phyloP scores from a whole-genome alignment of 2,888 invertebrate genomes.

The Mechanitis mazaeus region DNA sequence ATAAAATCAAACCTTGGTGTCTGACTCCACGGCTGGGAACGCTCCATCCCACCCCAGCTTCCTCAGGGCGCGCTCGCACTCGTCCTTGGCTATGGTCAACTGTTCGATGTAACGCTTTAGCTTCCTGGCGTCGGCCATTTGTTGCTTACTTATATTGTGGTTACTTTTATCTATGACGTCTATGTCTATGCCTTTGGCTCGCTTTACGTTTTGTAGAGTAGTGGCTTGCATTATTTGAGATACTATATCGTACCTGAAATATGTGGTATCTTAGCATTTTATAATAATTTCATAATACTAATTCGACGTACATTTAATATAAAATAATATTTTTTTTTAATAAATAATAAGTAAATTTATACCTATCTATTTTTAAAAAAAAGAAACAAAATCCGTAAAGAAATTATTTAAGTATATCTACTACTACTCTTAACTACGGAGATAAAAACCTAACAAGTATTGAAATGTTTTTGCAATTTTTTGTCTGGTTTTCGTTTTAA shows the following conservation, averaged over 20 bases:
- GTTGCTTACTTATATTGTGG: conserved; percentile 83
- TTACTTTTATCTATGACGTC: conserved; percentile 75
- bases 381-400: no score
- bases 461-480: no score
- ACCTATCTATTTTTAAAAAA: no score
- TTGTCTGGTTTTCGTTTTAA: no score
- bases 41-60: conserved; percentile 87
- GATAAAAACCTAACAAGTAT: no score
- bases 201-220: conserved; percentile 91
- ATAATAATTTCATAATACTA: no score
- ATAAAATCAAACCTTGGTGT: conserved; percentile 53
- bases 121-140: conserved; percentile 87
- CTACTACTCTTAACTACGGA: no score
- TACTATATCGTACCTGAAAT: conserved; percentile 86
- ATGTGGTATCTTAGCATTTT: conserved; percentile 2
- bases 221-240: conserved; percentile 96
- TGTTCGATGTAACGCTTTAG: conserved; percentile 90
- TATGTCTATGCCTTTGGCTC: conserved; percentile 86
- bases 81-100: conserved; percentile 86
- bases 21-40: conserved; percentile 74
- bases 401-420: no score
- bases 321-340: no score
- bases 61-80: conserved; percentile 86
- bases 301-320: no score
- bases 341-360: no score